Percentiles rank a stretch among this genome's conserved stretches.
Evolutionary conservation across 2,888 invertebrate species (phyloP).

Genomic region (Nesidiocoris tenuis): DNA sequence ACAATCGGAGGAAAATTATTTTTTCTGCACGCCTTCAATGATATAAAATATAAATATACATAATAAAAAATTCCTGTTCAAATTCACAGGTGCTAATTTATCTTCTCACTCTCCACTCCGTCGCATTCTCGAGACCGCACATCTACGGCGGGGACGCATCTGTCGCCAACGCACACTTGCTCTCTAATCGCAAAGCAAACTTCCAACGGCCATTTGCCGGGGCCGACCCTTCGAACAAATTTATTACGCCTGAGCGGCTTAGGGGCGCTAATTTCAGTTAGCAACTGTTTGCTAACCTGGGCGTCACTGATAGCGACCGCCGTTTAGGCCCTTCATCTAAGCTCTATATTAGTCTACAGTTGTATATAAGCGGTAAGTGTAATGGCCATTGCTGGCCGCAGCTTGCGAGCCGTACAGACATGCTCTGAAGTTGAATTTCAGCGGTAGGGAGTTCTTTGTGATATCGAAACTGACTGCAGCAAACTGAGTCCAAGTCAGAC

Average conservation of each 20-base stretch:
- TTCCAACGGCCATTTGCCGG: slow-evolving; percentile 25
- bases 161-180: background rate
- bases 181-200: slow-evolving; percentile 36
- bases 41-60: too few species aligned
- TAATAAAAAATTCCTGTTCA: too few species aligned
- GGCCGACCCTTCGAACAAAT: slow-evolving; percentile 19
- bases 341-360: slow-evolving; percentile 23
- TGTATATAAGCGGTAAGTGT: background rate
- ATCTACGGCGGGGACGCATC: background rate
- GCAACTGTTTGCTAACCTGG: slow-evolving; percentile 41
- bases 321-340: slow-evolving; percentile 21
- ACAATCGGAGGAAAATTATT: too few species aligned
- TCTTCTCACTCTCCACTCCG: too few species aligned
- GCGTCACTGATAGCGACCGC: slow-evolving; percentile 20
- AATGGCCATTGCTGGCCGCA: background rate
- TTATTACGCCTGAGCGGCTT: slow-evolving; percentile 37
- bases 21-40: too few species aligned
- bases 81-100: too few species aligned
- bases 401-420: too few species aligned
- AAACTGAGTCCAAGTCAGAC: too few species aligned
- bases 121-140: background rate
- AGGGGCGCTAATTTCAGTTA: slow-evolving; percentile 36
- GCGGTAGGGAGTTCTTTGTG: too few species aligned
- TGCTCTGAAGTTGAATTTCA: too few species aligned
- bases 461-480: too few species aligned